Percentiles rank a stretch among this genome's conserved stretches.
Evolutionary conservation across 2,888 invertebrate genomes (phyloP).

Genomic region (Noctua janthe): DNA sequence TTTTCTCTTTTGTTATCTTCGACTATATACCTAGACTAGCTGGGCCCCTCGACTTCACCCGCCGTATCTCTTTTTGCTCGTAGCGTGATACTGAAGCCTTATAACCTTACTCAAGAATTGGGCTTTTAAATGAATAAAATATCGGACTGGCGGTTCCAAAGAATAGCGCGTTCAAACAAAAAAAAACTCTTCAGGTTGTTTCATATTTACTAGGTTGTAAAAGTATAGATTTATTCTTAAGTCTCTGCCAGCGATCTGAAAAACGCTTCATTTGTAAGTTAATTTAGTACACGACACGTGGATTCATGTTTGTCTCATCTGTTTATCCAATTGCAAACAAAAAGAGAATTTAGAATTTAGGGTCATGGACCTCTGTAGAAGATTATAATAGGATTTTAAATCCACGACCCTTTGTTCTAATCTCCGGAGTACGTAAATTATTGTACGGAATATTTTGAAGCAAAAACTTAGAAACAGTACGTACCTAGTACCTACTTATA

Average conservation of each 20-base stretch:
- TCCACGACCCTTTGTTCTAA: slow-evolving; percentile 4
- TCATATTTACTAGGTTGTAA: neutral
- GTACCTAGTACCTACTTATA: no score
- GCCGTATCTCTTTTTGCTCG: neutral
- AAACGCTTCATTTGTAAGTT: neutral
- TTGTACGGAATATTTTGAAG: slow-evolving; percentile 6
- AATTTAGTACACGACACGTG: neutral
- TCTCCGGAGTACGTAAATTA: slow-evolving; percentile 1
- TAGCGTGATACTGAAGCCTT: neutral
- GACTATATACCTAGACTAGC: neutral
- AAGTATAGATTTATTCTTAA: neutral
- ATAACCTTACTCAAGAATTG: neutral
- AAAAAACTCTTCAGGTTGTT: neutral
- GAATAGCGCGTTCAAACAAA: neutral
- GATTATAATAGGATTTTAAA: slow-evolving; percentile 4
- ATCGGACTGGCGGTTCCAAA: neutral
- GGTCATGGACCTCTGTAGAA: neutral
- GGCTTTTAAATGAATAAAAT: neutral
- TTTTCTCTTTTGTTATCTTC: neutral
- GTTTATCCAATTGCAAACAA: neutral
- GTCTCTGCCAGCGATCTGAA: neutral
- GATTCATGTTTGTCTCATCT: neutral
- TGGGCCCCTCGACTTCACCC: neutral
- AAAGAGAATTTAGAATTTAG: neutral
- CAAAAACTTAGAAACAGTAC: neutral